A percentile compares a stretch with the other conserved stretches of the same genome.
These are phyloP conservation scores for Nomada ferruginata DNA, from an alignment of 2,888 invertebrate genomes.

Conservation along the genomic window DNA sequence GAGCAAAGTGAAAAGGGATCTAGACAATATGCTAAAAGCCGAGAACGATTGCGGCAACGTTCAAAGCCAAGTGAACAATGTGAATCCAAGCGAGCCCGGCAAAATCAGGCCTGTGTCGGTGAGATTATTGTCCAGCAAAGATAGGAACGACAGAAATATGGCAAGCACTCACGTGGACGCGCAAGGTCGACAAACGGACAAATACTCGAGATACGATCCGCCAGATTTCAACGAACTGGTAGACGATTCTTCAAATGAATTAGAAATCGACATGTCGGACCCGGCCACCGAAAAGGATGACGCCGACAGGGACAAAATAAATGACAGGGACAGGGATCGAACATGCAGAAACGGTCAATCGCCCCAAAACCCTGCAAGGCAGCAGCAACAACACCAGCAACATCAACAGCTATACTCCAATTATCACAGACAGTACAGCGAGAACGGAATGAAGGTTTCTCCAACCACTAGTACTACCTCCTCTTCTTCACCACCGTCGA, in stretches of 20 bases:
- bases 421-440: conserved; percentile 85
- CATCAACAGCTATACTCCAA: conserved; percentile 81
- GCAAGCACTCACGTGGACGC: conserved; percentile 60
- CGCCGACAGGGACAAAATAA: conserved; percentile 85
- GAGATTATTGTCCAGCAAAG: conserved; percentile 70
- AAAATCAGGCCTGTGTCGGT: conserved; percentile 71
- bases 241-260: conserved; percentile 91
- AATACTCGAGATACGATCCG: conserved; percentile 88
- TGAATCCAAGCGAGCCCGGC: conserved; percentile 63
- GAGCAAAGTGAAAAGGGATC: conserved; percentile 76
- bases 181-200: conserved; percentile 79
- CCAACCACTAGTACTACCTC: conserved; percentile 85
- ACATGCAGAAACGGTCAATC: conserved; percentile 73
- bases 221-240: conserved; percentile 91
- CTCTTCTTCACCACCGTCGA: conserved; percentile 79
- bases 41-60: conserved; percentile 85
- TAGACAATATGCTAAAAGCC: conserved; percentile 84
- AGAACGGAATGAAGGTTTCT: conserved; percentile 84
- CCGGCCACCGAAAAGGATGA: conserved; percentile 88
- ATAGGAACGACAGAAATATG: conserved; percentile 72
- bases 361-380: conserved; percentile 72
- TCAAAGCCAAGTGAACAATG: conserved; percentile 82
- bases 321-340: conserved; percentile 85
- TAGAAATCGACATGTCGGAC: conserved; percentile 92
- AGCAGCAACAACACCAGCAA: conserved; percentile 73